Percentiles rank a stretch among this genome's conserved stretches.
phyloP scores from a whole-genome alignment of 2,888 invertebrate species.

The Plebejus anna region DNA sequence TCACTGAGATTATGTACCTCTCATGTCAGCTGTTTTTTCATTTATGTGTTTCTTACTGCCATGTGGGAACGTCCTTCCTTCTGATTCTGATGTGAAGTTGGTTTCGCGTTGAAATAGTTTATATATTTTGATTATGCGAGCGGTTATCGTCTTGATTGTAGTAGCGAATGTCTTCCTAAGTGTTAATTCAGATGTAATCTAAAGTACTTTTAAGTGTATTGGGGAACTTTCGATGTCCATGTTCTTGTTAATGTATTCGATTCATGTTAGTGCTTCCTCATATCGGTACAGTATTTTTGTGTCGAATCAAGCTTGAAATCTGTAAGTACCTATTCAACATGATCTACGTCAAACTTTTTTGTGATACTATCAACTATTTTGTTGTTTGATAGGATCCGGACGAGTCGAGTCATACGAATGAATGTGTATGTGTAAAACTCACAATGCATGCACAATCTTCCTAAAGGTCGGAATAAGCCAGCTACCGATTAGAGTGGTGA shows the following conservation, averaged over 20 bases:
- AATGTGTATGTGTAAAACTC: too few species aligned
- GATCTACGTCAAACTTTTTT: too few species aligned
- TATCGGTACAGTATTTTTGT: background rate
- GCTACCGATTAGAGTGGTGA: too few species aligned
- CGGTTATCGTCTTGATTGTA: background rate
- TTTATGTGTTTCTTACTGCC: background rate
- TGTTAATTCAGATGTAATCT: conserved; percentile 23
- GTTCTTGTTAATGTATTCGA: background rate
- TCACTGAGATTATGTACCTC: conserved; percentile 1
- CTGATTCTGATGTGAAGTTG: background rate
- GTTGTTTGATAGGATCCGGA: too few species aligned
- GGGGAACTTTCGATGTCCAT: conserved; percentile 7
- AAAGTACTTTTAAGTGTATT: conserved; percentile 19
- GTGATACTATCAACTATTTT: too few species aligned
- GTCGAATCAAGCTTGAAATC: background rate
- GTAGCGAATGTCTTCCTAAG: conserved; percentile 19
- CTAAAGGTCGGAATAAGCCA: too few species aligned
- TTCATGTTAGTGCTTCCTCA: background rate
- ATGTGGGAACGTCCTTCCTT: conserved; percentile 4
- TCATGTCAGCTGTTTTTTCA: background rate
- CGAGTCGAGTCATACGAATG: too few species aligned
- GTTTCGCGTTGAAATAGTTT: background rate
- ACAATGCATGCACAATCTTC: too few species aligned
- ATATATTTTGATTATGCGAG: background rate
- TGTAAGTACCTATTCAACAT: background rate